phyloP scores from a whole-genome alignment of 2,888 invertebrate genomes.

The Oxyscelio sp. region DNA sequence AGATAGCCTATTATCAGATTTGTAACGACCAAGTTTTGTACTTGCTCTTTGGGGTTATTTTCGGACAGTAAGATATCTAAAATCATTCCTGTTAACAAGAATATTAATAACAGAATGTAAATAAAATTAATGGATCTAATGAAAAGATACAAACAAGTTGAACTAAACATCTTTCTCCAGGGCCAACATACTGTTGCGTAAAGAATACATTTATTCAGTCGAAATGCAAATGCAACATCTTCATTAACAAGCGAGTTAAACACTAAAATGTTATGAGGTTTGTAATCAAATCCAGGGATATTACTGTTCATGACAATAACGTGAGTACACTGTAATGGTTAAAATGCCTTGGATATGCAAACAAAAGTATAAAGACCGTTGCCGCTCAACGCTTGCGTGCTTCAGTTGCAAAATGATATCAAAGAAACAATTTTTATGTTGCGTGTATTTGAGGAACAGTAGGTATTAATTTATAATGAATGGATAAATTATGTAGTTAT shows the following conservation, averaged over 20 bases:
- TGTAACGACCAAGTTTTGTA: background rate
- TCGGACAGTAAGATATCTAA: background rate
- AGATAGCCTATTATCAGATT: constrained; percentile 3
- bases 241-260: too few relatives aligned
- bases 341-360: background rate
- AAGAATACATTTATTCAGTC: background rate
- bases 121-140: background rate
- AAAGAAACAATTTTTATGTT: background rate
- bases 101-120: background rate
- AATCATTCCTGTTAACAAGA: background rate
- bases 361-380: background rate
- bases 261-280: background rate
- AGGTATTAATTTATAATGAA: too few relatives aligned
- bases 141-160: background rate
- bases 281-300: too few relatives aligned
- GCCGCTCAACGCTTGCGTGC: background rate
- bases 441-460: too few relatives aligned
- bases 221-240: background rate
- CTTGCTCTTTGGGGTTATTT: background rate
- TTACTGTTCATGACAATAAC: too few relatives aligned
- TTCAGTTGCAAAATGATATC: background rate
- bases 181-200: background rate
- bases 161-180: background rate
- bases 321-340: too few relatives aligned
- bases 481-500: too few relatives aligned